Percentiles rank a stretch among this genome's conserved stretches.
These are phyloP conservation scores for Neria commutata DNA, from an alignment of 2,888 invertebrate species.

Conservation along the genomic window DNA sequence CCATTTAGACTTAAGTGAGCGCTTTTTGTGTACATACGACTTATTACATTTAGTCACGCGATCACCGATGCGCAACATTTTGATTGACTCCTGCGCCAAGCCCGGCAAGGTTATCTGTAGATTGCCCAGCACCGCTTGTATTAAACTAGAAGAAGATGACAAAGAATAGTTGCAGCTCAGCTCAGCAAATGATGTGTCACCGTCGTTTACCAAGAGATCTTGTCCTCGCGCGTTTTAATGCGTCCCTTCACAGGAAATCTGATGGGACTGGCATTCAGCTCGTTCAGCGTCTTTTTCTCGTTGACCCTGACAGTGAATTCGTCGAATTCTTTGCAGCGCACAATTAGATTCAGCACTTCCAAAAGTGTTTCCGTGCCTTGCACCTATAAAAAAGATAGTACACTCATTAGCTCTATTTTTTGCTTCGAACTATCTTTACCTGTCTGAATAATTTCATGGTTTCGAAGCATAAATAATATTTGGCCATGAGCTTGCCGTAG, in stretches of 20 bases:
- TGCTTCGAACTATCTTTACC: conserved; percentile 48
- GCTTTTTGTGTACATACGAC: too few relatives aligned
- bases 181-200: conserved; percentile 27
- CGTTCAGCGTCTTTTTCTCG: conserved; percentile 74
- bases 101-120: conserved; percentile 72
- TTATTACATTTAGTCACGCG: conserved; percentile 76
- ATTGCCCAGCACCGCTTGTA: conserved; percentile 77
- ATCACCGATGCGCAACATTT: conserved; percentile 72
- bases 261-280: conserved; percentile 70
- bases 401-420: not conserved
- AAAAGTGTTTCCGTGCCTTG: conserved; percentile 36
- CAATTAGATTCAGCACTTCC: conserved; percentile 64
- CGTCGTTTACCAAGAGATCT: conserved; percentile 80
- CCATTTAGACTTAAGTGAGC: conserved; percentile 1
- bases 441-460: conserved; percentile 76
- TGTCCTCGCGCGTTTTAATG: conserved; percentile 74
- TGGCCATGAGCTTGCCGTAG: conserved; percentile 74
- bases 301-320: conserved; percentile 72
- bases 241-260: conserved; percentile 74
- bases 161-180: not conserved
- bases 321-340: conserved; percentile 71
- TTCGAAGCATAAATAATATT: conserved; percentile 72
- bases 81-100: conserved; percentile 72
- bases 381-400: conserved; percentile 61
- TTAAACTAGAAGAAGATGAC: conserved; percentile 70